Conservation (phyloP, 1,140 invertebrate species). For the Idris sp. region DNA sequence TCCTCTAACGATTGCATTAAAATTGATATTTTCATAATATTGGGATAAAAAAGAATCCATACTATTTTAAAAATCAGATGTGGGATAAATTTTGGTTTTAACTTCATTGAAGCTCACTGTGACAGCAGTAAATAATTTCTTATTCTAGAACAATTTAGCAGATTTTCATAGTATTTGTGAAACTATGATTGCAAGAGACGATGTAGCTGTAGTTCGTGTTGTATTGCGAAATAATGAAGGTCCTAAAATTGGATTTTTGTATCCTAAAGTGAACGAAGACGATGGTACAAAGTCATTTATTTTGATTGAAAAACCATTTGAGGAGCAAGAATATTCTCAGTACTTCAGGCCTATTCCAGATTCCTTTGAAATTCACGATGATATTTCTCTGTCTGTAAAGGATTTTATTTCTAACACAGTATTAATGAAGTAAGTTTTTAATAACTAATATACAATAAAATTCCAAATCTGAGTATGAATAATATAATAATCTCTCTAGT, state of each 20-base stretch:
- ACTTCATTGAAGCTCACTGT: no score
- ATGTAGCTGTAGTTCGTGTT: slow-evolving; percentile 18
- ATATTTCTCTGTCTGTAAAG: slow-evolving; percentile 4
- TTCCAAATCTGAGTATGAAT: no score
- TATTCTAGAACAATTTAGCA: slow-evolving; percentile 1
- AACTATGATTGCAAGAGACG: slow-evolving; percentile 6
- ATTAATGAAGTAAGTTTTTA: slow-evolving; percentile 12
- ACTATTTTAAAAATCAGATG: neutral
- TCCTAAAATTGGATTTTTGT: slow-evolving; percentile 33
- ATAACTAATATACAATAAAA: no score
- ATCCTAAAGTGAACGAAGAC: neutral
- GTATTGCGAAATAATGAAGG: slow-evolving; percentile 24
- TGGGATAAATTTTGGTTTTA: no score
- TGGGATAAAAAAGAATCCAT: no score
- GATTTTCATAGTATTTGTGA: slow-evolving; percentile 30
- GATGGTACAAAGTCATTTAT: neutral
- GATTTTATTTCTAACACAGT: slow-evolving; percentile 16
- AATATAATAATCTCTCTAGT: no score
- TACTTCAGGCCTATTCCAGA: slow-evolving; percentile 22
- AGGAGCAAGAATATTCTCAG: slow-evolving; percentile 32
- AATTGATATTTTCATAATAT: no score
- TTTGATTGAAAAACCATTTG: slow-evolving; percentile 32
- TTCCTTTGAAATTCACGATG: slow-evolving; percentile 17
- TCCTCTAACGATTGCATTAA: no score
- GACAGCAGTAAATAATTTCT: no score